Evolutionary conservation across 1,140 invertebrate genomes (phyloP).

Genomic region (Drosophila persimilis): DNA sequence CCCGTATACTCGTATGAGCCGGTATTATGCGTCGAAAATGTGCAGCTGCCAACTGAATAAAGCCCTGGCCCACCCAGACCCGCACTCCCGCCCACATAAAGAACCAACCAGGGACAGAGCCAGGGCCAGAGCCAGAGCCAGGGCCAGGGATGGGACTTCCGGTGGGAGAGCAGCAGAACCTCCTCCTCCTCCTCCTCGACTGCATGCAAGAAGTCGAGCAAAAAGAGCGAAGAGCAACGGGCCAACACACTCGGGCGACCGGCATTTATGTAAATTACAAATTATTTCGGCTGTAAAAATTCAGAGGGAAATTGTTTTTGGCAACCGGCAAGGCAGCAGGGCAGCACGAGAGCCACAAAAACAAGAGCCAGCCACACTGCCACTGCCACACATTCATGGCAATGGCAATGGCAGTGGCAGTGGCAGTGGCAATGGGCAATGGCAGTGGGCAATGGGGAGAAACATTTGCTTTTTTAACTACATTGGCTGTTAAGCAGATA

Average conservation of each 20-base stretch:
- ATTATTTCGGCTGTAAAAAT: conserved; percentile 77
- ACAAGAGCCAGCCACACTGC: background rate
- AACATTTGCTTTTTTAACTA: conserved; percentile 74
- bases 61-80: too few relatives aligned
- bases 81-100: conserved; percentile 8
- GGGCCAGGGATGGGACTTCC: conserved; percentile 26
- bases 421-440: conserved; percentile 23
- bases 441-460: conserved; percentile 60
- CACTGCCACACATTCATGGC: background rate
- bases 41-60: conserved; percentile 29
- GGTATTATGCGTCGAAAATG: conserved; percentile 61
- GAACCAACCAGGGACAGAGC: background rate
- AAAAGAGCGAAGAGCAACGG: conserved; percentile 24
- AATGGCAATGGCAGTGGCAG: conserved; percentile 37
- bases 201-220: conserved; percentile 16
- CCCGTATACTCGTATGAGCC: conserved; percentile 16
- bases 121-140: background rate
- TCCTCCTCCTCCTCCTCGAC: background rate
- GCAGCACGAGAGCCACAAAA: conserved; percentile 21
- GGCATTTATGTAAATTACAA: conserved; percentile 80
- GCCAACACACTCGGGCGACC: conserved; percentile 40
- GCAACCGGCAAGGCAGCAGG: conserved; percentile 47
- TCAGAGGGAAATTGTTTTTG: conserved; percentile 76
- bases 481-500: conserved; percentile 78
- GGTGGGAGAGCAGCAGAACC: conserved; percentile 35